These are phyloP conservation scores for Diuraphis noxia DNA, from an alignment of 1,140 invertebrate genomes.

Conservation along the genomic window DNA sequence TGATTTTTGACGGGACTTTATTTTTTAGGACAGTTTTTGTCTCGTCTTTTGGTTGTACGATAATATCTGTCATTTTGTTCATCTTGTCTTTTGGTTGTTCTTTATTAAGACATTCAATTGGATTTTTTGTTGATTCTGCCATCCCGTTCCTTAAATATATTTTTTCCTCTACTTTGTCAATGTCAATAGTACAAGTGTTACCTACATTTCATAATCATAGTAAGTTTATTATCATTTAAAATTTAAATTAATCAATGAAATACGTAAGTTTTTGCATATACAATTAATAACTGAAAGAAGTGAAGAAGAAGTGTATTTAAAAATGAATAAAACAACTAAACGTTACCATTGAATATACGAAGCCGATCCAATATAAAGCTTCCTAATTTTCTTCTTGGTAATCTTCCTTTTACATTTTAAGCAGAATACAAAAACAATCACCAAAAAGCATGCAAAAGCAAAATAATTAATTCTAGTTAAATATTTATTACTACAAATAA, in stretches of 20 bases:
- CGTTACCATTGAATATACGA: slow-evolving; percentile 47
- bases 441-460: slow-evolving; percentile 52
- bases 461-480: slow-evolving; percentile 39
- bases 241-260: background rate
- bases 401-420: slow-evolving; percentile 53
- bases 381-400: slow-evolving; percentile 42
- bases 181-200: slow-evolving; percentile 30
- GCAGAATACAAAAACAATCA: slow-evolving; percentile 41
- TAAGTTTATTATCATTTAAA: background rate
- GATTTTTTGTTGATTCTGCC: slow-evolving; percentile 7
- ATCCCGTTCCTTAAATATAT: background rate
- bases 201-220: slow-evolving; percentile 25
- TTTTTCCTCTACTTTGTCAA: background rate
- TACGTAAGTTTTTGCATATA: background rate
- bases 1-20: background rate
- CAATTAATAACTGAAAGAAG: background rate
- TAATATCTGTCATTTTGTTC: background rate
- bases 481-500: background rate
- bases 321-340: background rate
- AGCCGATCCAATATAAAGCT: slow-evolving; percentile 43
- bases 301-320: background rate
- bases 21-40: background rate
- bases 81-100: background rate
- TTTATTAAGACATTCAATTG: background rate
- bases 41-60: background rate